Base-by-base conservation (phyloP, 2,888 invertebrate genomes). In the Watsonalla cultraria region DNA sequence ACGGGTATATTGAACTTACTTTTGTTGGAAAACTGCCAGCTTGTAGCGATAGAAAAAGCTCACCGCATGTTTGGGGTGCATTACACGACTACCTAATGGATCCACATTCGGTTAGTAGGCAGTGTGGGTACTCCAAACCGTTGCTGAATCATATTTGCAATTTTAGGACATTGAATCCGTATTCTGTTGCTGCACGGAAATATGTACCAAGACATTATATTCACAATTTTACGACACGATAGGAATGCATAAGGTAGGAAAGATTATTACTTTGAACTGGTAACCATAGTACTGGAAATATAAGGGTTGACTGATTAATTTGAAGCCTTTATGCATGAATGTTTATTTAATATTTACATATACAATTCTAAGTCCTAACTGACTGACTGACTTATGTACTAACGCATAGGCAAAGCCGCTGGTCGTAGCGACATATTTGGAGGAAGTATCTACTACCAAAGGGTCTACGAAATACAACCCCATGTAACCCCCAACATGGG, bases 11-110 rank as follows among this genome's bases (percentile, higher is more conserved):
- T 56, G 55, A 59, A 65, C 57, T 67, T 65, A 65, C 65, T 68
- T 65, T 65, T 37, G 59, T 61, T 74, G 75, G 70, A 68, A 65
- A 47, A 51, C 51, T 55, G 70, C 73, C 74, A 75, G 63, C 45
- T 39, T 51, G 54, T 50, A 50, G 51, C 57, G 57, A 55, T 65
- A 63, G 66, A 66, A 69, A 70, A 65, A 61, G 65, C 64, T 60
- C 61, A 57, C 62, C 52, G 64, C 62, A 60, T 65, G 61, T 70
- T 66, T 62, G 61, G 58, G 59, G 60, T 50, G 46, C 48, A 49
- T 59, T 54, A 59, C 55, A 56, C 57, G 59, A 53, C 57, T 37
- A 39, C 49, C n/a, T 48, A 48, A 48, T 35, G 48, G 48, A 35
- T 14, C 35, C 48, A 14, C 35, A 42, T 42, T 11, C 11, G 42